phyloP scores from a whole-genome alignment of 2,888 invertebrate species.

The Apamea anceps region DNA sequence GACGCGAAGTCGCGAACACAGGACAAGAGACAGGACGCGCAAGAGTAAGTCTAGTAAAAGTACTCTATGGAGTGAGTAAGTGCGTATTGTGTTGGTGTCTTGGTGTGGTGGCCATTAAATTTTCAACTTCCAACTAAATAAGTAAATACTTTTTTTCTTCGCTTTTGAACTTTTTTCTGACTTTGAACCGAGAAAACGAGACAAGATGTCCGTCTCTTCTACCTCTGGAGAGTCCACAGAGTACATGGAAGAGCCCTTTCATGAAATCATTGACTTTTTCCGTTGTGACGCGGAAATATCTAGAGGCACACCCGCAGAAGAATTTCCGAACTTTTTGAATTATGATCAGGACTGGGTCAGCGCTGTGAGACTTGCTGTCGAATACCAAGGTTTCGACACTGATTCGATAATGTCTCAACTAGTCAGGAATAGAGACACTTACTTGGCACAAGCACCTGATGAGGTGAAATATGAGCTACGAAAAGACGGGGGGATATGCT shows the following conservation, averaged over 20 bases:
- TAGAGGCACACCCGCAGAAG: background rate
- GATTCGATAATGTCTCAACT: background rate
- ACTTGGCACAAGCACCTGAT: background rate
- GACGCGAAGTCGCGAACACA: too few species aligned
- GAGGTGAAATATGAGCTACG: background rate
- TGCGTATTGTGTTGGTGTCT: too few species aligned
- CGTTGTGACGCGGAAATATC: background rate
- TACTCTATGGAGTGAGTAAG: too few species aligned
- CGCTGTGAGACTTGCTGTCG: background rate
- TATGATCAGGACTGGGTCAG: background rate
- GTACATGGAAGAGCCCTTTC: background rate
- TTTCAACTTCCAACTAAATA: too few species aligned
- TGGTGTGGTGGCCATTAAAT: too few species aligned
- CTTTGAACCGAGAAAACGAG: background rate
- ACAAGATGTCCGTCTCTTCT: background rate
- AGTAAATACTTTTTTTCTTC: background rate
- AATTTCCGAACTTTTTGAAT: background rate
- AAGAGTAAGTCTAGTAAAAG: too few species aligned
- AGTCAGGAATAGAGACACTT: background rate
- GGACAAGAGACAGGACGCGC: too few species aligned
- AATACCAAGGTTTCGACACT: background rate
- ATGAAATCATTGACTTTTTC: background rate
- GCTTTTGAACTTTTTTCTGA: background rate
- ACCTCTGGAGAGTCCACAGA: background rate
- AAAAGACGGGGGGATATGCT: background rate